Evolutionary conservation across 2,113 vertebrate genomes (phyloP), one percentile per base, ranked within the genome.

Genomic region (Antennarius striatus): DNA sequence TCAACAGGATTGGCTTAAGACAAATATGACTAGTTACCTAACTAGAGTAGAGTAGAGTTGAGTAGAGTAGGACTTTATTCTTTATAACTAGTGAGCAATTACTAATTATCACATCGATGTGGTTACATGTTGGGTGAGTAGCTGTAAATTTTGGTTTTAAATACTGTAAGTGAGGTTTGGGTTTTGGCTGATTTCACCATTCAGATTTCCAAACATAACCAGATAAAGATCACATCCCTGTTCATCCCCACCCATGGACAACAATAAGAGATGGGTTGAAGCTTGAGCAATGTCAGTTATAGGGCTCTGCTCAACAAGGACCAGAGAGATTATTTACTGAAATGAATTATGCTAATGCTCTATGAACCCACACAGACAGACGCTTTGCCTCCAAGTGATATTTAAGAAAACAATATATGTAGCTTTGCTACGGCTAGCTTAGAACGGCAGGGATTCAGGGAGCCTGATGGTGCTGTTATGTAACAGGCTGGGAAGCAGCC

Each of bases 391-490:
- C 16, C 3, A 62, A 53, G 52, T 50, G 5, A 28, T 17, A 28
- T 53, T 75, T 73, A 46, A 40, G 67, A 71, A 75, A 53, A 10
- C 3, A 4, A 47, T 50, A 2, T 63, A 59, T 56, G 51, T 32
- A 56, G 66, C 53, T 1, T 28, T 30, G 59, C 12, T 1, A 5
- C 57, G 49, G 65, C 58, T 54, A 55, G 49, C 76, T 28, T 29
- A 51, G 56, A 74, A 30, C 75, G 51, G 78, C 79, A 71, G 82
- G 77, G 75, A 85, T 86, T 82, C 79, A 83, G 68, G 78, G 73
- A 81, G 79, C 62, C 79, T 68, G 84, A 79, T 64, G 71, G 76
- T 59, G n/a, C 56, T 71, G 84, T 93, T 93, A 93, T 91, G 83
- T 88, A 93, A 93, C 68, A 22, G 49, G 32, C 4, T 82, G 83